phyloP scores from a whole-genome alignment of 2,888 invertebrate genomes.

The Himalopsyche kuldschensis region DNA sequence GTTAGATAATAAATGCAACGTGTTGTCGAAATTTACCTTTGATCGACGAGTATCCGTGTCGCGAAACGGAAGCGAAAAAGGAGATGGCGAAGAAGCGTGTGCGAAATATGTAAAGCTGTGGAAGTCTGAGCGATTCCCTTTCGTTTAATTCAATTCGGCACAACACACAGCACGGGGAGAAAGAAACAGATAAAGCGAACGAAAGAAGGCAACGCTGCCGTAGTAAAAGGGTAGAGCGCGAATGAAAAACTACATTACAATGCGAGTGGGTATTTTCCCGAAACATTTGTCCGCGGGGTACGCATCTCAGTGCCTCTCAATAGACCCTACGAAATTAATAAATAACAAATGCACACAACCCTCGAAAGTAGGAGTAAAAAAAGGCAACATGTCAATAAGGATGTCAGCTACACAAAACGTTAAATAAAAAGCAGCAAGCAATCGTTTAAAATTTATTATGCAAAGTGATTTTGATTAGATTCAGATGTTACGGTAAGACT shows the following conservation, averaged over 20 bases:
- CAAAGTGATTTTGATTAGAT: too few relatives aligned
- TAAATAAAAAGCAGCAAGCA: too few relatives aligned
- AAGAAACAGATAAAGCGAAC: conserved; percentile 14
- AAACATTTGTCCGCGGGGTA: conserved; percentile 28
- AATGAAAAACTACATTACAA: conserved; percentile 26
- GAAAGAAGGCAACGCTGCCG: neutral
- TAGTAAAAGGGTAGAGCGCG: conserved; percentile 17
- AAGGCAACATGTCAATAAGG: too few relatives aligned
- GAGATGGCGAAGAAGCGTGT: neutral
- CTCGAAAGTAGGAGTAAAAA: too few relatives aligned
- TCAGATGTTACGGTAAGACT: too few relatives aligned
- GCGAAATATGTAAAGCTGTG: neutral
- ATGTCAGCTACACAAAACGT: too few relatives aligned
- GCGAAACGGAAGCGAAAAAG: neutral
- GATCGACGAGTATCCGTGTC: neutral
- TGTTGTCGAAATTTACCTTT: neutral
- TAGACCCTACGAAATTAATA: neutral
- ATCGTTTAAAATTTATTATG: too few relatives aligned
- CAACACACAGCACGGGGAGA: neutral
- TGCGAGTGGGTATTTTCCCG: conserved; percentile 21
- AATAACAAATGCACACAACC: too few relatives aligned
- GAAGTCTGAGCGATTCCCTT: conserved; percentile 15
- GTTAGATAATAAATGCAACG: neutral
- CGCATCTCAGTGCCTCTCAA: neutral
- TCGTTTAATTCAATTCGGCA: conserved; percentile 19